These are phyloP conservation scores for Pipra filicauda DNA, from an alignment of 2,113 vertebrate species.

Conservation along the genomic window DNA sequence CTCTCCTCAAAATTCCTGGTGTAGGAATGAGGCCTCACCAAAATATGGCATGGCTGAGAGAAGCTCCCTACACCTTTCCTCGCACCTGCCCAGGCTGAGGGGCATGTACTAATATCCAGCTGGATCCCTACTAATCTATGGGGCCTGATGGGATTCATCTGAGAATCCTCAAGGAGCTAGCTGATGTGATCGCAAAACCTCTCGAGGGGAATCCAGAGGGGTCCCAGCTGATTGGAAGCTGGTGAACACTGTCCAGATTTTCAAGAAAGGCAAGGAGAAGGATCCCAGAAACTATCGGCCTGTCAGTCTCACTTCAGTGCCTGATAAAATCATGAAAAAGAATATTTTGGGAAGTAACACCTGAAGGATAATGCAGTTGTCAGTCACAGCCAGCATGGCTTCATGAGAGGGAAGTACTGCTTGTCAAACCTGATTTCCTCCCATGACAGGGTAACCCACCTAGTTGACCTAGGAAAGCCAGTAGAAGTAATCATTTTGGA, in stretches of 20 bases:
- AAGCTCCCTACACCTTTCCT: neutral
- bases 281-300: neutral
- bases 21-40: neutral
- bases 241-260: accelerated
- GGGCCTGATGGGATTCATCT: neutral
- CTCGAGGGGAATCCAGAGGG: neutral
- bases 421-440: neutral
- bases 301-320: neutral
- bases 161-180: neutral
- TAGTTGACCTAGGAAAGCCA: neutral
- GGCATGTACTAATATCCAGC: neutral
- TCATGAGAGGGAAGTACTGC: neutral
- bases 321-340: neutral
- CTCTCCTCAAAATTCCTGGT: neutral
- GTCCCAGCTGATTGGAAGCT: neutral
- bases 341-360: neutral
- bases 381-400: neutral
- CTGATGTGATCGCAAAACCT: neutral
- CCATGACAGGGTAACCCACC: neutral
- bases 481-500: neutral
- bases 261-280: neutral
- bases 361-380: neutral
- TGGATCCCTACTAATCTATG: neutral
- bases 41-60: neutral
- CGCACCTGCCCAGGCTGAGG: neutral